Evolutionary conservation across 64 coral and sea anemone genomes (phyloP).

Genomic region (Dendrophyllia cribrosa): DNA sequence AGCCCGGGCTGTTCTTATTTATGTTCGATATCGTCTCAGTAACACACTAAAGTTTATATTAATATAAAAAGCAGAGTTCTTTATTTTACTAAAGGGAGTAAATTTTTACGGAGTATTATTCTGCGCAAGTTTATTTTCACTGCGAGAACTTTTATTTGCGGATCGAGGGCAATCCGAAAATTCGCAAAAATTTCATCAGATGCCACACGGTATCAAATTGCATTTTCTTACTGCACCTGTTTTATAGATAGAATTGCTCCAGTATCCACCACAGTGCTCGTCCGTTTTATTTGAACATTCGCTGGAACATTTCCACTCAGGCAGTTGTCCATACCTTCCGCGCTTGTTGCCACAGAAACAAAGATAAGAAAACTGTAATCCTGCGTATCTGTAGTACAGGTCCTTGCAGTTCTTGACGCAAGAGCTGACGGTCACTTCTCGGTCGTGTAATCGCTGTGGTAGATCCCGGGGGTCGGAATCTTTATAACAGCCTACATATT

Average conservation of each 20-base stretch:
- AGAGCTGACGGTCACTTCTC: constrained; percentile 63
- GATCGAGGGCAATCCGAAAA: too few relatives aligned
- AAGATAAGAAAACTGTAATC: constrained; percentile 92
- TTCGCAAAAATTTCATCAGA: too few relatives aligned
- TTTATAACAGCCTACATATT: constrained; percentile 92
- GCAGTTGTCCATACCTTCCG: constrained; percentile 87
- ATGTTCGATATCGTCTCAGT: too few relatives aligned
- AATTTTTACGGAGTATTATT: too few relatives aligned
- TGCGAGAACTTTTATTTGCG: too few relatives aligned
- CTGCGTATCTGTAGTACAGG: constrained; percentile 86
- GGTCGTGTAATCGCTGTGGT: constrained; percentile 80
- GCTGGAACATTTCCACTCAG: constrained; percentile 84
- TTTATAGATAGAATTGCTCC: constrained; percentile 91
- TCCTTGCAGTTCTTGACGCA: constrained; percentile 87
- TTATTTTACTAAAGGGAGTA: too few relatives aligned
- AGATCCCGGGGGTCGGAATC: constrained; percentile 93
- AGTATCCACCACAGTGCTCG: constrained; percentile 90
- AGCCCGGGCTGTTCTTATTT: too few relatives aligned
- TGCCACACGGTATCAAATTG: neutral
- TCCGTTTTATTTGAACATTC: constrained; percentile 72
- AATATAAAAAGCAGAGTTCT: too few relatives aligned
- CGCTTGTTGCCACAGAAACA: constrained; percentile 95
- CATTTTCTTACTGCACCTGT: constrained; percentile 72
- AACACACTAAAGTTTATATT: too few relatives aligned
- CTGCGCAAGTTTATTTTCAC: too few relatives aligned